phyloP scores from a whole-genome alignment of 1,140 invertebrate genomes.

The Cryptotermes secundus region DNA sequence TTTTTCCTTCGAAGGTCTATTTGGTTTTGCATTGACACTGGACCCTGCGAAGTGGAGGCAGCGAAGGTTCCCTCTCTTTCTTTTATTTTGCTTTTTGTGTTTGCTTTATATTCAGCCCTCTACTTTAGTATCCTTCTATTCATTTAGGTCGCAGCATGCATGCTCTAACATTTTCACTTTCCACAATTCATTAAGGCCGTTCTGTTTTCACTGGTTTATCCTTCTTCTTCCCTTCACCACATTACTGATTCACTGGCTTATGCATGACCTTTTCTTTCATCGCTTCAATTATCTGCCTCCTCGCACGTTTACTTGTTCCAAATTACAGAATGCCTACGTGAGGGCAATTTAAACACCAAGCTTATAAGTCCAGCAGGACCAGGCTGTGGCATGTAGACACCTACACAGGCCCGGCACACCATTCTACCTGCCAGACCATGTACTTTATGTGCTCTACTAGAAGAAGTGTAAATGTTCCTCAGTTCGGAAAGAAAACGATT shows the following conservation, averaged over 20 bases:
- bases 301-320: constrained; percentile 10
- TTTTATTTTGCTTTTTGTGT: background rate
- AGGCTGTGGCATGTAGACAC: background rate
- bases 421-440: background rate
- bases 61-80: background rate
- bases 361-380: background rate
- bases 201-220: background rate
- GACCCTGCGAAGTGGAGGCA: background rate
- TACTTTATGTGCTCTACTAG: background rate
- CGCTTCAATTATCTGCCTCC: background rate
- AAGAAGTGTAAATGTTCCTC: background rate
- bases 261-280: constrained; percentile 6
- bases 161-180: background rate
- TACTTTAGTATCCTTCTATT: background rate
- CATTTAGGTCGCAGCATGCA: background rate
- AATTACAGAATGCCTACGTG: constrained; percentile 16
- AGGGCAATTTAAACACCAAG: background rate
- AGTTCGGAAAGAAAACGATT: background rate
- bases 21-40: background rate
- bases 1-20: background rate
- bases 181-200: background rate
- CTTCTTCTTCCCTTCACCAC: background rate
- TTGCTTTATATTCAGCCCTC: background rate
- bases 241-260: constrained; percentile 9
- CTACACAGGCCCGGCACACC: background rate